Base-by-base conservation (phyloP, 2,797 vertebrate genomes). In the Amazona ochrocephala region DNA sequence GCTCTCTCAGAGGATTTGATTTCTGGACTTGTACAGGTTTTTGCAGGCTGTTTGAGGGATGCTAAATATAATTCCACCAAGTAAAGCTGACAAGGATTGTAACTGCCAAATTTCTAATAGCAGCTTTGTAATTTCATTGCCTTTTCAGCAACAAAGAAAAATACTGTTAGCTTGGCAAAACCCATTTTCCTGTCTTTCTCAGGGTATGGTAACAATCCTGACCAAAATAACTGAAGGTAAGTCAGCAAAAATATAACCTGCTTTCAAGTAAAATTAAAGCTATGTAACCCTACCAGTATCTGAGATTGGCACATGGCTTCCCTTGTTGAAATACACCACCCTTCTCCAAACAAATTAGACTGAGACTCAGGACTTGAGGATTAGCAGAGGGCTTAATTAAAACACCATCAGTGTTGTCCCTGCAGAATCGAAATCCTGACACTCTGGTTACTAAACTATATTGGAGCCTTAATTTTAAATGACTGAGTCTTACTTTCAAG, bases 361-460 rank as follows among this genome's bases (percentile, higher is more conserved):
- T 94, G 88, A 90, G 76, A 89, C 71, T 95, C 44, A 7, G 72
- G 89, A 83, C 71, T 6, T 75, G 68, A 86, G 86, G 96, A 95
- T 97, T 97, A 97, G 90, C 65, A 45, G 58, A 89, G 54, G 39
- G 66, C 89, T 96, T 97, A 96, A 96, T 97, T 95, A 88, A 94
- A 93, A 91, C 83, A 95, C 93, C 84, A 70, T 84, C 88, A 56
- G 1, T 48, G 80, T 83, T 92, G 93, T 97, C 95, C 93, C 91
- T 65, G 87, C 71, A 94, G 96, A 95, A 81, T 95, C 81, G 90
- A 92, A 96, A 96, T 93, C 79, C 65, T 87, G 87, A 64, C 37
- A 54, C 76, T 82, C 56, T 80, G 48, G 75, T 89, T 94, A 76
- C 68, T 87, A 86, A 84, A 71, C 61, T 90, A 20, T 80, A 80